Conservation (phyloP, 2,113 vertebrate genomes). For the Pterophyllum scalare region DNA sequence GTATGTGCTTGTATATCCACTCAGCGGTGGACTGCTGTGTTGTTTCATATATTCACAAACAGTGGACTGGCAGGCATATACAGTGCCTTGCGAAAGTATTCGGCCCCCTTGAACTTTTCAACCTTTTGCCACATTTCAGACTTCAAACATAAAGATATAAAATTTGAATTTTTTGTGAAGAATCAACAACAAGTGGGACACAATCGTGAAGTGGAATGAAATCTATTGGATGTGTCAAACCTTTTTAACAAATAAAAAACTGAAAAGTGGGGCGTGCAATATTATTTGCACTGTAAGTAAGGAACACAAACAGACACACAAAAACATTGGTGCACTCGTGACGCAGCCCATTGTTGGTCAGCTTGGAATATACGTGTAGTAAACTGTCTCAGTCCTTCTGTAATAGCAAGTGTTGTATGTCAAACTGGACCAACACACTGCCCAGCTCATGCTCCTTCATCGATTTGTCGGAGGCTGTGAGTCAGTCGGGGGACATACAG, state of each 20-base stretch:
- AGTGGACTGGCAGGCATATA: not conserved
- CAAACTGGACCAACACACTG: conserved; percentile 10
- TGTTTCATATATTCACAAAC: not conserved
- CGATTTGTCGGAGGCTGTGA: conserved; percentile 28
- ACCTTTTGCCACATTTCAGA: no score
- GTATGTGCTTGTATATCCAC: not conserved
- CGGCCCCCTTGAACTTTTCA: no score
- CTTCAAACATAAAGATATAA: no score
- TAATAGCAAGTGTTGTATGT: conserved; percentile 36
- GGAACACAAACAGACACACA: no score
- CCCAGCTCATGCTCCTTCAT: conserved; percentile 34
- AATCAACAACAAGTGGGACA: no score
- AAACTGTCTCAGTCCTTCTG: conserved; percentile 15
- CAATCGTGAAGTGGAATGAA: no score
- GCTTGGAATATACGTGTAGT: conserved; percentile 5
- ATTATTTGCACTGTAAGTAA: no score
- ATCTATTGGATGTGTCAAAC: no score
- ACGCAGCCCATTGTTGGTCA: not conserved
- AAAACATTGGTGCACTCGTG: not conserved
- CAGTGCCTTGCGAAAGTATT: no score
- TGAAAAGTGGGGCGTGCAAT: no score
- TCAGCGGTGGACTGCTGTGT: not conserved
- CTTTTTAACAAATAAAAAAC: no score
- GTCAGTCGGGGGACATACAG: conserved; percentile 22
- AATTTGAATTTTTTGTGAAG: no score